Evolutionary conservation across 2,797 vertebrate species (phyloP).

Genomic region (Neomorphus geoffroyi): DNA sequence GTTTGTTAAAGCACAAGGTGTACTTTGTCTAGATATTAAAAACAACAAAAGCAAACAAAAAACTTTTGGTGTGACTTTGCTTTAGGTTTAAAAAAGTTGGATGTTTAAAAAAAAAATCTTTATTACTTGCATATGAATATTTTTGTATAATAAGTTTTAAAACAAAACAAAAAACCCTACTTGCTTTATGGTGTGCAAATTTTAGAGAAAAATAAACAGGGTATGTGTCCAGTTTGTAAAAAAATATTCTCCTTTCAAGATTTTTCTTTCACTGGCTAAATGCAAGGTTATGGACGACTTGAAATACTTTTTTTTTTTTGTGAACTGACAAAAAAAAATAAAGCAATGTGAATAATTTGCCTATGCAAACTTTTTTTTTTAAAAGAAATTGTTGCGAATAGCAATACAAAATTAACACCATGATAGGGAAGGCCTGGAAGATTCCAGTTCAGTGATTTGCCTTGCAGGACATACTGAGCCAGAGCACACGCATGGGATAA

Average conservation of each 20-base stretch:
- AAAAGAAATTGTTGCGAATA: background rate
- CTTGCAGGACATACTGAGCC: background rate
- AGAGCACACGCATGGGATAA: background rate
- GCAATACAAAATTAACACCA: background rate
- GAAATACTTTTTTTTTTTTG: conserved; percentile 71
- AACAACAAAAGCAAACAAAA: background rate
- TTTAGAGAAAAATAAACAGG: conserved; percentile 76
- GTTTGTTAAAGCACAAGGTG: conserved; percentile 79
- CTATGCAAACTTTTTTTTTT: conserved; percentile 73
- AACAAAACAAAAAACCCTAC: conserved; percentile 48
- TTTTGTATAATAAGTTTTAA: conserved; percentile 78
- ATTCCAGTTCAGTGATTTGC: background rate
- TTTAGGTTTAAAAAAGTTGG: conserved; percentile 68
- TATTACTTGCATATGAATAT: conserved; percentile 78
- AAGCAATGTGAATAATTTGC: conserved; percentile 75
- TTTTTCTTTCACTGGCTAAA: conserved; percentile 73
- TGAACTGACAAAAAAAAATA: conserved; percentile 76
- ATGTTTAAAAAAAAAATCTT: conserved; percentile 75
- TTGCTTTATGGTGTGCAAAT: conserved; percentile 74
- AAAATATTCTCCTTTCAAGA: conserved; percentile 70
- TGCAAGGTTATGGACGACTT: conserved; percentile 72
- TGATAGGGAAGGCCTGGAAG: background rate
- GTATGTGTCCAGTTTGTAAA: conserved; percentile 76
- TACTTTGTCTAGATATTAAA: conserved; percentile 67
- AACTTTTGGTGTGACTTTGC: conserved; percentile 69